Evolutionary conservation across 2,113 vertebrate genomes (phyloP).

Genomic region (Phaethornis superciliosus): DNA sequence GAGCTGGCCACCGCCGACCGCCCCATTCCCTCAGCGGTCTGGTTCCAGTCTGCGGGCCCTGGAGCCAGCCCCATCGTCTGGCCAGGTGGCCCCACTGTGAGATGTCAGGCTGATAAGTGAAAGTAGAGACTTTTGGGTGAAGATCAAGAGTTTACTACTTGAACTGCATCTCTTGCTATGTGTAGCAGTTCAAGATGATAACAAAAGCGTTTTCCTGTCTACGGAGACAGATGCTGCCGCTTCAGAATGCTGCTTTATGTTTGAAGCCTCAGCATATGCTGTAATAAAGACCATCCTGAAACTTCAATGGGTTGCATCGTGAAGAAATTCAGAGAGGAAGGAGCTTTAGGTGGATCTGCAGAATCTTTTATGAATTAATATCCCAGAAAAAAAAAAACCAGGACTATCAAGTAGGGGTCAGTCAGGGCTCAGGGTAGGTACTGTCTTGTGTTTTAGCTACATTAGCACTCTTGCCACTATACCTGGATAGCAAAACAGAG

Average conservation of each 20-base stretch:
- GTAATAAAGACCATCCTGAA: conserved; percentile 51
- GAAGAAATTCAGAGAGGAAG: conserved; percentile 49
- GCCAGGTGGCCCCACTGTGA: conserved; percentile 86
- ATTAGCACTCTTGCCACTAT: neutral
- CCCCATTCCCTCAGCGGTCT: conserved; percentile 57
- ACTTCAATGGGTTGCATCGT: conserved; percentile 45
- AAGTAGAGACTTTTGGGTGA: conserved; percentile 76
- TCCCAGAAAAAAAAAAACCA: neutral
- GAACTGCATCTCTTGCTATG: conserved; percentile 25
- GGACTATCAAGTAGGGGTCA: neutral
- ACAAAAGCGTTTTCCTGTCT: conserved; percentile 62
- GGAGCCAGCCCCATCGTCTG: conserved; percentile 82
- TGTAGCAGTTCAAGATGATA: conserved; percentile 53
- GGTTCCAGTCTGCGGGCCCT: conserved; percentile 80
- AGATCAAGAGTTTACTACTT: conserved; percentile 67
- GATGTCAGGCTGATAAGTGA: conserved; percentile 90
- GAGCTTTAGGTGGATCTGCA: conserved; percentile 49
- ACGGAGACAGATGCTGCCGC: conserved; percentile 47
- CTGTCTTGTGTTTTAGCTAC: neutral
- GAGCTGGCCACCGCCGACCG: conserved; percentile 67
- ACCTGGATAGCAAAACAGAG: neutral
- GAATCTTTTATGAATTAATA: conserved; percentile 27
- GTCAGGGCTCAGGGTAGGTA: neutral
- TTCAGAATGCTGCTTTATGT: conserved; percentile 13
- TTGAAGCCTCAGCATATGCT: conserved; percentile 53